A percentile compares a stretch with the other conserved stretches of the same genome.
These are phyloP conservation scores for Tachycineta bicolor DNA, from an alignment of 2,113 vertebrate genomes.

Conservation along the genomic window DNA sequence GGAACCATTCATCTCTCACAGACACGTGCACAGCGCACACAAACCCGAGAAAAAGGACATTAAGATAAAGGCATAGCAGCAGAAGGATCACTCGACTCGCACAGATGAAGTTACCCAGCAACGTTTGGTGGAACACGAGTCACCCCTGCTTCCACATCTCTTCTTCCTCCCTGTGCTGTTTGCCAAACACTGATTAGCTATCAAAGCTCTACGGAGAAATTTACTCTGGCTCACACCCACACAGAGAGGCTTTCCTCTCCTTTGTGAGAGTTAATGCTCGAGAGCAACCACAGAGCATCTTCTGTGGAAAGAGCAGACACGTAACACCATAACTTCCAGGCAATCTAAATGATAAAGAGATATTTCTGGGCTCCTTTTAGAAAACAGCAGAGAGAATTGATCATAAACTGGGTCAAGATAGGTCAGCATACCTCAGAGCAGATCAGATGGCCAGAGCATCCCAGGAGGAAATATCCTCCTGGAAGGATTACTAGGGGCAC, in stretches of 20 bases:
- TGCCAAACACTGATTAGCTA: neutral
- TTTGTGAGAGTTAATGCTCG: neutral
- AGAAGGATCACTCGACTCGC: neutral
- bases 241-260: neutral
- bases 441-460: slow-evolving; percentile 64
- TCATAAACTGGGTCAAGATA: slow-evolving; percentile 65
- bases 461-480: slow-evolving; percentile 52
- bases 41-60: neutral
- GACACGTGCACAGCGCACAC: neutral
- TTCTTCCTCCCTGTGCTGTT: neutral
- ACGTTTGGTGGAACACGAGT: neutral
- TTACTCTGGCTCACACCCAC: neutral
- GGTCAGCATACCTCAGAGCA: slow-evolving; percentile 59
- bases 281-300: neutral
- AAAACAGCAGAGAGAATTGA: slow-evolving; percentile 38
- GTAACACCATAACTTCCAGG: neutral
- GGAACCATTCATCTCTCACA: neutral
- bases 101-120: neutral
- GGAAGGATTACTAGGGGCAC: slow-evolving; percentile 64
- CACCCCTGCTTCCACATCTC: neutral
- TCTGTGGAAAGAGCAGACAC: neutral
- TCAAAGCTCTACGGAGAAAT: neutral
- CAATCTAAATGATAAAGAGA: slow-evolving; percentile 32
- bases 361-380: slow-evolving; percentile 28
- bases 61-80: neutral